Conservation (phyloP, 2,113 vertebrate species). For the Phaethon lepturus region DNA sequence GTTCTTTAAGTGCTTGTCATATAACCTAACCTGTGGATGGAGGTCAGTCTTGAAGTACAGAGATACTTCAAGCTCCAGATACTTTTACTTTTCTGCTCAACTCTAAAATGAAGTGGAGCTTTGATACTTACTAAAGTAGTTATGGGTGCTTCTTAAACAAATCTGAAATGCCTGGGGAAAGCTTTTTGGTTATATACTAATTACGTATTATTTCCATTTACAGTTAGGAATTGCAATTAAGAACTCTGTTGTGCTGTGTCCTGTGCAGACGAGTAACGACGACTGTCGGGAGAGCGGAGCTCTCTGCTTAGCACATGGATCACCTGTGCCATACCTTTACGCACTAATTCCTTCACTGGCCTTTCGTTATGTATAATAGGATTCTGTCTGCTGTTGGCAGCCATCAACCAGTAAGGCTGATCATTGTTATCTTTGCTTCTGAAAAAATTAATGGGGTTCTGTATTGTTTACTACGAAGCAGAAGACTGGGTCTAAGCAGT, state of each 20-base stretch:
- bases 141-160: not conserved
- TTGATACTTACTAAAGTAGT: not conserved
- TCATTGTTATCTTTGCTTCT: not conserved
- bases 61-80: not conserved
- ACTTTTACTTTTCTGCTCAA: not conserved
- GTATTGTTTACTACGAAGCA: not conserved
- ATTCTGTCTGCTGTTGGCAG: not conserved
- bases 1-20: not conserved
- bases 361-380: not conserved
- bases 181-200: not conserved
- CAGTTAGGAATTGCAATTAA: not conserved
- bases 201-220: not conserved
- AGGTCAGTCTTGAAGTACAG: not conserved
- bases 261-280: rapidly evolving
- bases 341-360: not conserved
- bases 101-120: not conserved
- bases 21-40: not conserved
- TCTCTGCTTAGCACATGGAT: not conserved
- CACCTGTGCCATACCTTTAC: not conserved
- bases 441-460: not conserved
- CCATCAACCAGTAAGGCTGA: not conserved
- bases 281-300: not conserved
- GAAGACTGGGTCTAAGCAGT: not conserved
- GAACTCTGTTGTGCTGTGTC: rapidly evolving
- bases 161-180: not conserved